phyloP scores from a whole-genome alignment of 2,797 vertebrate species.

The Bradypus variegatus region DNA sequence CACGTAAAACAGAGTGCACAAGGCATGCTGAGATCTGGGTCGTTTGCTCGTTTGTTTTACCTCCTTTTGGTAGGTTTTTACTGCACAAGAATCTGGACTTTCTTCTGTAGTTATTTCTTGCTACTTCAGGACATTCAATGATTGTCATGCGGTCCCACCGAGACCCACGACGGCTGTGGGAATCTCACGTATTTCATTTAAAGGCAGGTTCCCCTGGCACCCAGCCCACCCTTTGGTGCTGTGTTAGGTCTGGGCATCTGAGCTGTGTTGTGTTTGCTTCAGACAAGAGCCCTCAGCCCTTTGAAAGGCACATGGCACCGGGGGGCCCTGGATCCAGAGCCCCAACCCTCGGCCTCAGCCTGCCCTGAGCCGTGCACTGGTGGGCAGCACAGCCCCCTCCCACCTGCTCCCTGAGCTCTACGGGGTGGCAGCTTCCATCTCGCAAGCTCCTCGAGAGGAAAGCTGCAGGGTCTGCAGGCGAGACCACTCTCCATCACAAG shows the following conservation, averaged over 20 bases:
- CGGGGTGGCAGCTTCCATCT: no score
- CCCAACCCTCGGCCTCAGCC: not conserved
- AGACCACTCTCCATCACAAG: fast-evolving
- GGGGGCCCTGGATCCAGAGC: no score
- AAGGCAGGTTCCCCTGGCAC: not conserved
- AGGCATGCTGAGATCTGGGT: no score
- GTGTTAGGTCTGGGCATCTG: fast-evolving
- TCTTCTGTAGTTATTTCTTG: not conserved
- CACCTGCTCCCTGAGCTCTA: not conserved
- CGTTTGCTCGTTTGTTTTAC: no score
- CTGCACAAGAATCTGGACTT: not conserved
- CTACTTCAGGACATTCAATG: fast-evolving
- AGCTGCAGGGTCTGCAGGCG: fast-evolving
- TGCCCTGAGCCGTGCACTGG: not conserved
- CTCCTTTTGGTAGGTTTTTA: not conserved
- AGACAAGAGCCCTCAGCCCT: not conserved
- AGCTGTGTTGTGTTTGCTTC: not conserved
- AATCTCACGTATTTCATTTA: not conserved
- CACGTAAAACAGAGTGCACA: no score
- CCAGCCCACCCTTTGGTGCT: fast-evolving
- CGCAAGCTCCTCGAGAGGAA: no score
- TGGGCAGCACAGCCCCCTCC: no score
- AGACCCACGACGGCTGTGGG: fast-evolving
- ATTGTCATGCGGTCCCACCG: fast-evolving
- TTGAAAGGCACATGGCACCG: not conserved